Evolutionary conservation across 2,888 invertebrate genomes (phyloP), one percentile per base, ranked within the genome.

Genomic region (Oscheius sp.): DNA sequence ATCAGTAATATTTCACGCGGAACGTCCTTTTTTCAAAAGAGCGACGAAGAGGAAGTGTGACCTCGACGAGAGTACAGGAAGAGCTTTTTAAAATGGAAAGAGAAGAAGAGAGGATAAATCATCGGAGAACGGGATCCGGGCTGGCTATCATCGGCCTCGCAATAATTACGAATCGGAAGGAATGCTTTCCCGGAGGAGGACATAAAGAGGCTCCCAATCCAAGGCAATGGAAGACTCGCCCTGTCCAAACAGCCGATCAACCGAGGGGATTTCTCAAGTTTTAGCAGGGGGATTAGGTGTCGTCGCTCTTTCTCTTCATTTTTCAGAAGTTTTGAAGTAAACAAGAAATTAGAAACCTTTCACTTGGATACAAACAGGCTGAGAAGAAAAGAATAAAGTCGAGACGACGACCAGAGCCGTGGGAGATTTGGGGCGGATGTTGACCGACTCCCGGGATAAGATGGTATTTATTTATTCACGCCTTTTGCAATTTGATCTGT

Each of bases 1-100:
- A 61, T 61, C 61, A 61, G 61, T 43, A 61, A 61, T 61, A 61
- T 61, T 58, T 58, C 58, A 58, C 29, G 58, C 58, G 58, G 61
- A 61, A 61, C 61, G 43, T 43, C n/a, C 21, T 25, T 45, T 43
- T 18, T n/a, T n/a, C 45, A 43, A 43, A 21, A 13, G 13, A 61
- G 45, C 18, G 13, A 58, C 27, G 29, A 27, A 18, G 58, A 55
- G 55, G 23, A 55, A 29, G 35, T 58, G 23, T 29, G 18, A 16
- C 18, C 59, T 35, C 41, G 35, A 16, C n/a, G 12, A 2, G 7
- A 23, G 41, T 13, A 61, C 21, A n/a, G 61, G 18, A n/a, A 12
- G 63, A 43, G n/a, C n/a, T n/a, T n/a, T n/a, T n/a, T n/a, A 45
- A 25, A 35, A 45, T 23, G 49, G 49, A 49, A 21, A 49, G 49